Evolutionary conservation across 1,140 invertebrate species (phyloP), one percentile per base, ranked within the genome.

Genomic region (Andrena cerasifolii): DNA sequence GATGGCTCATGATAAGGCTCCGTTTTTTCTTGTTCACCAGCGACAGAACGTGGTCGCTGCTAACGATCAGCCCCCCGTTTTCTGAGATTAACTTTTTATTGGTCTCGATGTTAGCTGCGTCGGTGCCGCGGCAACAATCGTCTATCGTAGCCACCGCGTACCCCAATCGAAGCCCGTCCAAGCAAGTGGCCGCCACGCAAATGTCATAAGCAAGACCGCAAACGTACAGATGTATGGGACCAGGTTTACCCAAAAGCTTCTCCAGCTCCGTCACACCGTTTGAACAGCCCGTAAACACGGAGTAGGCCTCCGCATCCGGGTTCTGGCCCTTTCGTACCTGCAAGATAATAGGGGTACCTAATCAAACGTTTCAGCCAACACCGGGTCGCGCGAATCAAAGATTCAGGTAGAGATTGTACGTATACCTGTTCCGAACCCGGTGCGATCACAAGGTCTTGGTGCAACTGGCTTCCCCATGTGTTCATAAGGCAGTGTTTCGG

Each of bases 181-280:
- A 87, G 18, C 95, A 94, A 2, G 96, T 96, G 3, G 93, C 93
- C 67, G 93, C 95, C n/a, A 98, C 96, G 91, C 97, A 98, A 72
- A 97, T 93, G 86, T 98, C 97, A 85, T 95, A 95, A 0, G 97
- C 96, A 8, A 98, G 82, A 5, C 97, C 97, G 90, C 96, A 97
- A 14, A 97, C 92, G 87, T 95, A 97, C 28, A 97, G 93, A 88
- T 96, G 95, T 1, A 96, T 96, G 7, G 96, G 94, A 16, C 93
- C 92, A 49, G 93, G 91, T 51, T 93, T 86, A 28, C 90, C 87
- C 14, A 98, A 90, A 79, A 96, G 93, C 18, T 90, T 80, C 28
- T 93, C 87, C 43, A 98, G 89, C 56, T 94, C 93, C n/a, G n/a
- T n/a, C n/a, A n/a, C n/a, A n/a, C n/a, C n/a, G n/a, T n/a, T n/a